These are phyloP conservation scores for Jordanella pulchra DNA, from an alignment of 2,797 vertebrate species.

Conservation along the genomic window DNA sequence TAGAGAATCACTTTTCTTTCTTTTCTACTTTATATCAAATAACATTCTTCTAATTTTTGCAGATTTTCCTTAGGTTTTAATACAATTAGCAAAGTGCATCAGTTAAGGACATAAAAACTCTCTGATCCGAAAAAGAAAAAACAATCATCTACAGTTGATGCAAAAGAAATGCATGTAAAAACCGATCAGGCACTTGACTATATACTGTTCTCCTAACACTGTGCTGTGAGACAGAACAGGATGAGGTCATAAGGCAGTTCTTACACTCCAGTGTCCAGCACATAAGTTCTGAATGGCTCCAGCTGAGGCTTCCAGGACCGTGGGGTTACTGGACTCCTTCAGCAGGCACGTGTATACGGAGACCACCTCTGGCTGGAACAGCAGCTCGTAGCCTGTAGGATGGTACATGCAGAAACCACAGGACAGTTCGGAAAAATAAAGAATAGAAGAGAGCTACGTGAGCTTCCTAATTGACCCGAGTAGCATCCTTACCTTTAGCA, in stretches of 20 bases:
- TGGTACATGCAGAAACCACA: neutral
- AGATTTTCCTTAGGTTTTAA: neutral
- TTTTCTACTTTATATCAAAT: neutral
- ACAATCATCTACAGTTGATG: neutral
- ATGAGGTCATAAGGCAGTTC: conserved; percentile 9
- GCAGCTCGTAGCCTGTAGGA: conserved; percentile 88
- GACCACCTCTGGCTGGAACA: conserved; percentile 94
- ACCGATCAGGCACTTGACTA: no score
- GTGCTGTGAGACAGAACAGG: neutral
- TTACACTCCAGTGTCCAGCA: conserved; percentile 94
- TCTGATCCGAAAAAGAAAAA: neutral
- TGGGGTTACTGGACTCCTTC: conserved; percentile 89
- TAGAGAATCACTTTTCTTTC: neutral
- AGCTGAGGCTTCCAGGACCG: conserved; percentile 91
- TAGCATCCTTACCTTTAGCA: conserved; percentile 85
- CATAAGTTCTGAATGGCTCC: conserved; percentile 96
- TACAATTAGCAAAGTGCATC: neutral
- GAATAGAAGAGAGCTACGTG: neutral
- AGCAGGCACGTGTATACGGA: conserved; percentile 92
- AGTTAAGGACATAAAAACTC: neutral
- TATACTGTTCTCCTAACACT: no score
- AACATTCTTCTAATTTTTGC: neutral
- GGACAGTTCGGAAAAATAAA: neutral
- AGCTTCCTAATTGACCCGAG: neutral
- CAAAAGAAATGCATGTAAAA: neutral